Evolutionary conservation across 2,888 invertebrate species (phyloP).

Genomic region (Ophion obscuratus): DNA sequence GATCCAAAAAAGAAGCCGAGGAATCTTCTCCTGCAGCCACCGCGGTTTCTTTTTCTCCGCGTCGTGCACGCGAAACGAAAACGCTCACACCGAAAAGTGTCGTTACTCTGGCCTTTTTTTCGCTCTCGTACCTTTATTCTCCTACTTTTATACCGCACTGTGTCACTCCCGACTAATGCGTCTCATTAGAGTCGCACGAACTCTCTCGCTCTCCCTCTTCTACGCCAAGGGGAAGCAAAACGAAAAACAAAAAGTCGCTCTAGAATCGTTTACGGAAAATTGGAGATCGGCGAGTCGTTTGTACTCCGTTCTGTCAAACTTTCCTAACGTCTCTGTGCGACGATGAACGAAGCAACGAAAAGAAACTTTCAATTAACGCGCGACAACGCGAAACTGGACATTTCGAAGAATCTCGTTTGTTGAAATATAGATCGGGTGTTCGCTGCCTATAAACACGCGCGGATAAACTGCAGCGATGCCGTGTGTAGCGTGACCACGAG

Average conservation of each 20-base stretch:
- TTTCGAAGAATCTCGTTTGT: too few relatives aligned
- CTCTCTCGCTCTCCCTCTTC: too few relatives aligned
- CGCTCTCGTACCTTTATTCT: constrained; percentile 4
- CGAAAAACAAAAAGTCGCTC: too few relatives aligned
- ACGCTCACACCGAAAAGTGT: neutral
- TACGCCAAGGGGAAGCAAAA: too few relatives aligned
- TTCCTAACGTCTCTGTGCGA: too few relatives aligned
- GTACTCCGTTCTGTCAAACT: too few relatives aligned
- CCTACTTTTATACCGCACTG: constrained; percentile 6
- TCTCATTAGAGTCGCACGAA: too few relatives aligned
- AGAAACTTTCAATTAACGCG: too few relatives aligned
- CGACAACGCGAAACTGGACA: too few relatives aligned
- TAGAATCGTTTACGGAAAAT: too few relatives aligned
- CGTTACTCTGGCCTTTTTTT: neutral
- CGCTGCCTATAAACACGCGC: constrained; percentile 67
- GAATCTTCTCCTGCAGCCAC: constrained; percentile 31
- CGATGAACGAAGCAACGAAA: too few relatives aligned
- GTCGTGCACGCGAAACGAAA: neutral
- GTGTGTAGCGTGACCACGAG: constrained; percentile 42
- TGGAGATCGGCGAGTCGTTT: too few relatives aligned
- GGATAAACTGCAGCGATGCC: constrained; percentile 67
- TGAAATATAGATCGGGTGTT: neutral
- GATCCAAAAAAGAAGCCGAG: constrained; percentile 13
- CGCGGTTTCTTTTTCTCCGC: constrained; percentile 15
- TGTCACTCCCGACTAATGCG: constrained; percentile 21